Percentiles rank a stretch among this genome's conserved stretches.
Evolutionary conservation across 2,797 vertebrate species (phyloP).

Genomic region (Phoebastria nigripes): DNA sequence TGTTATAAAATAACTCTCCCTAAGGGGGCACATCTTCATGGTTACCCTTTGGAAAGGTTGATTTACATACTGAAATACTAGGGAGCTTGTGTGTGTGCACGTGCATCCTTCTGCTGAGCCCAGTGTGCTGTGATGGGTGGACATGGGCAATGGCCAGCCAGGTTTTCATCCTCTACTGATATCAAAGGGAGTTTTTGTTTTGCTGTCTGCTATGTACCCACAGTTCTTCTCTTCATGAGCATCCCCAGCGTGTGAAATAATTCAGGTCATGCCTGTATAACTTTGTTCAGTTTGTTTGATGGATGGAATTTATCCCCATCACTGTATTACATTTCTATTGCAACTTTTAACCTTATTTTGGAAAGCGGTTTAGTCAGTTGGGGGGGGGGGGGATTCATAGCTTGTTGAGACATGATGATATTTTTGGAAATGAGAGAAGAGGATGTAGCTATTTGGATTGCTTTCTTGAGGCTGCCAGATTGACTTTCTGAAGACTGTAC

Average conservation of each 20-base stretch:
- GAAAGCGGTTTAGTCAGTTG: not conserved
- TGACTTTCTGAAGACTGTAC: not conserved
- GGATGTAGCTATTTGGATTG: not conserved
- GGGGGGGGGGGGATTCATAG: too few relatives aligned
- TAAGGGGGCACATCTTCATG: not conserved
- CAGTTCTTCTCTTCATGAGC: not conserved
- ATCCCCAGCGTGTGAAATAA: not conserved
- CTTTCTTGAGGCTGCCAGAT: not conserved
- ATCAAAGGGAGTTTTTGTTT: not conserved
- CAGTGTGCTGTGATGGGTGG: not conserved
- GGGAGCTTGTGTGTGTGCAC: not conserved
- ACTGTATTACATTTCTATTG: not conserved
- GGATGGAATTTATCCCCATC: not conserved
- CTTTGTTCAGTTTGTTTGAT: not conserved
- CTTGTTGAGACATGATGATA: not conserved
- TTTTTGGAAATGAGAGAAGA: not conserved
- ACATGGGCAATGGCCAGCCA: not conserved
- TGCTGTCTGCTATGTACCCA: not conserved
- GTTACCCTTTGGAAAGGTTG: not conserved
- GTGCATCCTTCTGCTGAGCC: not conserved
- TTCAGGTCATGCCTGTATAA: not conserved
- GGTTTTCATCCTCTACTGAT: not conserved
- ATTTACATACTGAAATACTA: not conserved
- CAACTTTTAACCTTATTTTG: not conserved
- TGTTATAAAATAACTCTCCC: not conserved